Conservation (phyloP, 2,888 invertebrate species). For the Thumatha senex region DNA sequence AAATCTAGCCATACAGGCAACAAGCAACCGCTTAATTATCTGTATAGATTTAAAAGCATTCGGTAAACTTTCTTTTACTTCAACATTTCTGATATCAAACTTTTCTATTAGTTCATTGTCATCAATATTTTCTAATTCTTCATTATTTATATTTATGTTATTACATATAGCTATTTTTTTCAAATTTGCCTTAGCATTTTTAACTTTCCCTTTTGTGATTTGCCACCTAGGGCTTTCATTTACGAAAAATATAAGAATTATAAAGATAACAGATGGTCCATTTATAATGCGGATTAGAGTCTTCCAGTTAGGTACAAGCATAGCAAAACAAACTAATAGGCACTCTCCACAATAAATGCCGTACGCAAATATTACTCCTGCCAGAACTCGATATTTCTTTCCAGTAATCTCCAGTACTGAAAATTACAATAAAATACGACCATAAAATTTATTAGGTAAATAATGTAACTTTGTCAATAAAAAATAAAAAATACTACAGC, state of each 20-base stretch:
- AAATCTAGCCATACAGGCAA: conserved; percentile 52
- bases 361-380: conserved; percentile 62
- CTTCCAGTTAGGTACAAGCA: conserved; percentile 66
- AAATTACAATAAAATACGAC: conserved; percentile 3
- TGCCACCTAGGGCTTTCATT: conserved; percentile 71
- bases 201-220: conserved; percentile 57
- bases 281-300: conserved; percentile 59
- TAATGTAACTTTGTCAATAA: no score
- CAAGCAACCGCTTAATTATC: conserved; percentile 54
- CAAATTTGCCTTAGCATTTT: conserved; percentile 55
- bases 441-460: no score
- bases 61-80: conserved; percentile 50
- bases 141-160: conserved; percentile 50
- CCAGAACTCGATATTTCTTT: conserved; percentile 51
- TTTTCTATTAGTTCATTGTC: conserved; percentile 49
- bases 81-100: conserved; percentile 53
- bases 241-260: conserved; percentile 50
- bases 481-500: no score
- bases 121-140: conserved; percentile 51
- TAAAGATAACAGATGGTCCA: conserved; percentile 55
- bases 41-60: conserved; percentile 56
- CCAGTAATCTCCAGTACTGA: conserved; percentile 68
- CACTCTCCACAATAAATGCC: conserved; percentile 63
- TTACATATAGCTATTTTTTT: conserved; percentile 53
- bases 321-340: conserved; percentile 60